phyloP scores from a whole-genome alignment of 2,797 vertebrate species.

The Chelonia mydas region DNA sequence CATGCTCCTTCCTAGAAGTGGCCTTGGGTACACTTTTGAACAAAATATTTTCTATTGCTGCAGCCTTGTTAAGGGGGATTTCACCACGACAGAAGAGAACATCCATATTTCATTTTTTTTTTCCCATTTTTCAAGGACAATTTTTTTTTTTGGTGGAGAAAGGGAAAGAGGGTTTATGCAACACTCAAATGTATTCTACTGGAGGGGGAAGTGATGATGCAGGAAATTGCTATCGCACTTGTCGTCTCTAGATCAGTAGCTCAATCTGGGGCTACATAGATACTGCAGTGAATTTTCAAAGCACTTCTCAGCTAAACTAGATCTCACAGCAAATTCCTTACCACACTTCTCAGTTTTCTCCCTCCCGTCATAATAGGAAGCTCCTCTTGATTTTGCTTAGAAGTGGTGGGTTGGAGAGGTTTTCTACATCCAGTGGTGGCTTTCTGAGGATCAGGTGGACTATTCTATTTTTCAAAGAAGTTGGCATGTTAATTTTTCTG shows the following conservation, averaged over 20 bases:
- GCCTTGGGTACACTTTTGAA: not conserved
- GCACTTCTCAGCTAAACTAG: not conserved
- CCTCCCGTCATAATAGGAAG: not conserved
- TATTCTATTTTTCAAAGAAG: not conserved
- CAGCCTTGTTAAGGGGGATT: not conserved
- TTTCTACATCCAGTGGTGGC: fast-evolving
- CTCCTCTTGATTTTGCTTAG: not conserved
- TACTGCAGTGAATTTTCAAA: fast-evolving
- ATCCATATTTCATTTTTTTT: not conserved
- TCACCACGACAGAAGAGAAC: fast-evolving
- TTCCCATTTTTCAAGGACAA: not conserved
- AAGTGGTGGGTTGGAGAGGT: not conserved
- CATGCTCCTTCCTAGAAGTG: fast-evolving
- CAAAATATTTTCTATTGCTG: not conserved
- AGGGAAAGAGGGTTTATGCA: not conserved
- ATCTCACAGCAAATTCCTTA: fast-evolving
- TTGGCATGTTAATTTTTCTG: not conserved
- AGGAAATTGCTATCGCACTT: not conserved
- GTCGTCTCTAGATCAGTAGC: fast-evolving
- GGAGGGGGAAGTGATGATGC: fast-evolving
- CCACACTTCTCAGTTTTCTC: not conserved
- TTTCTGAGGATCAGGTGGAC: not conserved
- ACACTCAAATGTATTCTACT: fast-evolving
- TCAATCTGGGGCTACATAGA: no score
- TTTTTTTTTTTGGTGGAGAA: not conserved